phyloP scores from a whole-genome alignment of 1,140 invertebrate genomes.

The Drosophila oshimai region DNA sequence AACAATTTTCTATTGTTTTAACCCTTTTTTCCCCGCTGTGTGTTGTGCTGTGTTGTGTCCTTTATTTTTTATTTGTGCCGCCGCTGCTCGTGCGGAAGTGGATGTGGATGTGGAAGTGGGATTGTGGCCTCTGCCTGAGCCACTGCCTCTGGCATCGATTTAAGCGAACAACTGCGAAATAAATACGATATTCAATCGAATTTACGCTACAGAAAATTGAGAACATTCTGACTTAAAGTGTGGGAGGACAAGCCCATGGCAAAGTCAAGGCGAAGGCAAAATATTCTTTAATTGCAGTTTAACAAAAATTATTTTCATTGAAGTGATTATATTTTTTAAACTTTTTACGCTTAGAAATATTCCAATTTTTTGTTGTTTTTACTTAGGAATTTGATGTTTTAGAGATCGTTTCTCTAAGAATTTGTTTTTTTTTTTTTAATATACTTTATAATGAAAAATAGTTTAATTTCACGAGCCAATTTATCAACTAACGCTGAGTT shows the following conservation, averaged over 20 bases:
- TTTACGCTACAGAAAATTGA: constrained; percentile 34
- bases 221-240: constrained; percentile 6
- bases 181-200: constrained; percentile 43
- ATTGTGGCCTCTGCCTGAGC: constrained; percentile 63
- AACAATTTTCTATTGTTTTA: constrained; percentile 75
- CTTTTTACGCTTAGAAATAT: no score
- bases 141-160: constrained; percentile 63
- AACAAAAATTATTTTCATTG: no score
- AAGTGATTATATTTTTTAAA: no score
- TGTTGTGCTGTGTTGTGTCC: not conserved
- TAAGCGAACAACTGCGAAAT: constrained; percentile 15
- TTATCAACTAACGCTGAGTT: no score
- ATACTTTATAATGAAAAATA: no score
- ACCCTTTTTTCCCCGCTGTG: constrained; percentile 55
- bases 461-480: no score
- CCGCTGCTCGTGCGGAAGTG: constrained; percentile 54
- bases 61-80: constrained; percentile 39
- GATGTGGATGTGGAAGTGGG: constrained; percentile 44
- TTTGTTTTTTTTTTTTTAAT: no score
- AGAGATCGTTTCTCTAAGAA: no score
- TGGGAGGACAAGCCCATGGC: not conserved
- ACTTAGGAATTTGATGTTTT: no score
- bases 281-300: no score
- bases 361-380: no score
- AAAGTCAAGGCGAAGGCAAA: not conserved